Base-by-base conservation (phyloP, 2,888 invertebrate genomes). In the Sminthurides aquaticus region DNA sequence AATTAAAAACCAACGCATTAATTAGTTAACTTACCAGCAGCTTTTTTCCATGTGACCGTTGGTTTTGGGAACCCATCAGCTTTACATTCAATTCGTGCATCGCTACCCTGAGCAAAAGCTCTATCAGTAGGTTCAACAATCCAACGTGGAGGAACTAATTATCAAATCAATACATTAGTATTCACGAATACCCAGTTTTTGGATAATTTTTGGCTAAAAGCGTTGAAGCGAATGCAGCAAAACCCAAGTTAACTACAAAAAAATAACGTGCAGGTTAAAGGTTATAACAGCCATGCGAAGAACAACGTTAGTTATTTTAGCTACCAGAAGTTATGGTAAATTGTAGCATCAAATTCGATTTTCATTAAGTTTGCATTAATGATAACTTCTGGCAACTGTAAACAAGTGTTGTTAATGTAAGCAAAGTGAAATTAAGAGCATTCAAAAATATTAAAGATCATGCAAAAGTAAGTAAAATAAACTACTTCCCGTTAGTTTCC, bases 61-160 rank as follows among this genome's bases (percentile, higher is more conserved):
- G 93, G 93, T 84, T 90, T 91, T 69, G 93, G 94, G 83, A 93
- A 94, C 76, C 94, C 93, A 82, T 93, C 93, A 79, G 93, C 91
- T 84, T 93, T 93, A 81, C 94, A 94, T 84, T 94, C 93, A 76
- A 94, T 90, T 79, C 91, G 88, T 74, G 92, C 92, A 80, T 92
- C 91, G 75, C 91, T 91, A 74, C 93, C 92, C 82, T 93, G 92
- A 73, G 93, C 92, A 81, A 93, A 93, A 76, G 93, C 92, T 82
- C 92, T 91, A 79, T 94, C 93, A 77, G 91, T 91, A 63, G 94
- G 94, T 80, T 93, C 92, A 77, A 93, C 82, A 80, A 92, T 93
- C 94, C 94, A 94, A 80, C 93, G 90, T 71, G 94, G 94, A 76
- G 94, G 94, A 77, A 94, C 94, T 94, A 74, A 57, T 63, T 59